Evolutionary conservation across 2,888 invertebrate genomes (phyloP).

Genomic region (Camponotus fellah): DNA sequence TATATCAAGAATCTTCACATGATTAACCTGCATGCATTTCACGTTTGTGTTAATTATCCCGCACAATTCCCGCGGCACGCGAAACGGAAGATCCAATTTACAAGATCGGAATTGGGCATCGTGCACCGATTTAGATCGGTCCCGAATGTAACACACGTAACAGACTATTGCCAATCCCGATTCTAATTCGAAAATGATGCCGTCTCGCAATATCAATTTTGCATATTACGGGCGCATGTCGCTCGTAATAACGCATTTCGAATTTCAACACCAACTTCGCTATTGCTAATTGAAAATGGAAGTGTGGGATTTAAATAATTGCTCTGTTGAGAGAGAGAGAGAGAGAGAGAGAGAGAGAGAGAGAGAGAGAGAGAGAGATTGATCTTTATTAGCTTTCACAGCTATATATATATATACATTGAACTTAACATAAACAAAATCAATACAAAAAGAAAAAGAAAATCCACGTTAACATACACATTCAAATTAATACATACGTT

Average conservation of each 20-base stretch:
- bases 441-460: too few relatives aligned
- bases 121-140: slow-evolving; percentile 36
- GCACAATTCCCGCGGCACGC: slow-evolving; percentile 4
- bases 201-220: slow-evolving; percentile 32
- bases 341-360: too few relatives aligned
- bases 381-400: too few relatives aligned
- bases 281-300: slow-evolving; percentile 26
- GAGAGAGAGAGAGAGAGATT: too few relatives aligned
- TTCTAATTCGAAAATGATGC: slow-evolving; percentile 49
- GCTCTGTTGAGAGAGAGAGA: not conserved
- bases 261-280: slow-evolving; percentile 16
- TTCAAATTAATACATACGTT: too few relatives aligned
- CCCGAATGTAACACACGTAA: slow-evolving; percentile 26
- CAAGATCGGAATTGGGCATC: slow-evolving; percentile 40
- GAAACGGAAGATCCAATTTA: slow-evolving; percentile 30
- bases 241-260: not conserved
- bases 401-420: too few relatives aligned
- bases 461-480: too few relatives aligned
- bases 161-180: slow-evolving; percentile 31
- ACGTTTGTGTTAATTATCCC: slow-evolving; percentile 39
- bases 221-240: slow-evolving; percentile 40
- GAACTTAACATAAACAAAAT: too few relatives aligned
- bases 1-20: not conserved
- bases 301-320: slow-evolving; percentile 30
- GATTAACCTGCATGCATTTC: slow-evolving; percentile 5